Percentiles rank a stretch among this genome's conserved stretches.
Evolutionary conservation across 2,797 vertebrate species (phyloP).

Genomic region (Chlorospingus semifuscus): DNA sequence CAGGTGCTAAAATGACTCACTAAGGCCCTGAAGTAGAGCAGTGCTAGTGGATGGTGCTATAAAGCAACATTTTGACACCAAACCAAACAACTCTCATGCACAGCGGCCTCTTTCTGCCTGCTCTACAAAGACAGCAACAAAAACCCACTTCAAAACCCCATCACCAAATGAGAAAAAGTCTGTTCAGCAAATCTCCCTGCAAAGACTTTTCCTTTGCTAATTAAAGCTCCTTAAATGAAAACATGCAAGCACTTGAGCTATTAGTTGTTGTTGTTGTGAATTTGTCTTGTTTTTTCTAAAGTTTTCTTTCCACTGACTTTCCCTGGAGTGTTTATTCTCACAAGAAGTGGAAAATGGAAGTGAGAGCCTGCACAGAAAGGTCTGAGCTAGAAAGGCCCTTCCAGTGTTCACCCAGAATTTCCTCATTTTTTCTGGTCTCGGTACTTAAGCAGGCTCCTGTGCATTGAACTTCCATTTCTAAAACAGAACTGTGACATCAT

Average conservation of each 20-base stretch:
- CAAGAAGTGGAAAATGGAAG: conserved; percentile 48
- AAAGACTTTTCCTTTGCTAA: conserved; percentile 59
- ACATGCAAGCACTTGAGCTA: conserved; percentile 17
- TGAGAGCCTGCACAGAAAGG: background rate
- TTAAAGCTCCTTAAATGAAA: conserved; percentile 57
- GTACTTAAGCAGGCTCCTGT: conserved; percentile 18
- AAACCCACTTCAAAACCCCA: conserved; percentile 15
- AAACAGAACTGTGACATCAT: conserved; percentile 39
- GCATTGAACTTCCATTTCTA: conserved; percentile 59
- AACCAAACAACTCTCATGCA: background rate
- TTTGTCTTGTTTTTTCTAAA: conserved; percentile 51
- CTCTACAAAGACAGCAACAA: background rate
- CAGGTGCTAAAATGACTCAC: background rate
- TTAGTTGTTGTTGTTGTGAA: conserved; percentile 41
- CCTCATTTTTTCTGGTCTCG: conserved; percentile 43
- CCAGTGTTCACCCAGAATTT: background rate
- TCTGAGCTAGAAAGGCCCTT: background rate
- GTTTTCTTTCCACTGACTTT: conserved; percentile 52
- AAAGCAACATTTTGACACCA: background rate
- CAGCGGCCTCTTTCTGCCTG: background rate
- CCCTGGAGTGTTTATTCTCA: conserved; percentile 43
- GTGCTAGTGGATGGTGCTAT: too few species aligned
- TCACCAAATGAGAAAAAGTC: conserved; percentile 24
- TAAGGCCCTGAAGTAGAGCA: background rate
- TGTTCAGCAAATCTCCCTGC: conserved; percentile 38